phyloP scores from a whole-genome alignment of 2,113 vertebrate genomes.

The Bujurquina vittata region DNA sequence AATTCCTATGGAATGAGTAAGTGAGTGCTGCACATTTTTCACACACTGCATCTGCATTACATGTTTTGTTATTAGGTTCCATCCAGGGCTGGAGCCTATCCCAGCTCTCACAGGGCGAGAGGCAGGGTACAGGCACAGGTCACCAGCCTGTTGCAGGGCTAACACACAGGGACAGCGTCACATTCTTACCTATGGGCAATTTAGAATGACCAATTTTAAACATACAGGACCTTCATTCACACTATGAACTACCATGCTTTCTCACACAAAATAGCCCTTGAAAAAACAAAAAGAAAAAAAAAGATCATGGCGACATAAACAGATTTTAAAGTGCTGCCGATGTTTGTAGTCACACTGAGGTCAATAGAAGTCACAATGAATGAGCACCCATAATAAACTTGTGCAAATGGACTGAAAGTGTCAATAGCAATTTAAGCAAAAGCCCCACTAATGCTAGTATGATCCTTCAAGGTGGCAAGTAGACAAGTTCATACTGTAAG shows the following conservation, averaged over 20 bases:
- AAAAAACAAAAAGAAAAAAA: neutral
- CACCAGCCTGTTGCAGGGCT: no score
- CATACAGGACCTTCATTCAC: no score
- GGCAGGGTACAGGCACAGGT: no score
- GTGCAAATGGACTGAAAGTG: neutral
- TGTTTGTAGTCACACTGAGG: neutral
- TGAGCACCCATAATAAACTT: neutral
- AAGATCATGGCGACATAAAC: neutral
- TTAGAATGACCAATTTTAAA: no score
- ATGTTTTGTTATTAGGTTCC: no score
- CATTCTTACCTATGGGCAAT: no score
- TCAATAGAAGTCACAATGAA: neutral
- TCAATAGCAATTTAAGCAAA: neutral
- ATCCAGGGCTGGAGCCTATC: no score
- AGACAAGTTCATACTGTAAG: conserved; percentile 18
- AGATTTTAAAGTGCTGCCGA: neutral
- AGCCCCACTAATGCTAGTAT: neutral
- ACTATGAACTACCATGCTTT: neutral
- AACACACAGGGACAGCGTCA: no score
- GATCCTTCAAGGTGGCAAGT: conserved; percentile 1
- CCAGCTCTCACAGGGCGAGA: no score
- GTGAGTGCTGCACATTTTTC: no score
- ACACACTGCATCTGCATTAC: no score
- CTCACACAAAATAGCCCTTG: neutral
- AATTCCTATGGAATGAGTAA: no score